Percentiles rank a stretch among this genome's conserved stretches.
These are phyloP conservation scores for Pocillopora meandrina DNA, from an alignment of 92 coral and sea anemone genomes.

Conservation along the genomic window DNA sequence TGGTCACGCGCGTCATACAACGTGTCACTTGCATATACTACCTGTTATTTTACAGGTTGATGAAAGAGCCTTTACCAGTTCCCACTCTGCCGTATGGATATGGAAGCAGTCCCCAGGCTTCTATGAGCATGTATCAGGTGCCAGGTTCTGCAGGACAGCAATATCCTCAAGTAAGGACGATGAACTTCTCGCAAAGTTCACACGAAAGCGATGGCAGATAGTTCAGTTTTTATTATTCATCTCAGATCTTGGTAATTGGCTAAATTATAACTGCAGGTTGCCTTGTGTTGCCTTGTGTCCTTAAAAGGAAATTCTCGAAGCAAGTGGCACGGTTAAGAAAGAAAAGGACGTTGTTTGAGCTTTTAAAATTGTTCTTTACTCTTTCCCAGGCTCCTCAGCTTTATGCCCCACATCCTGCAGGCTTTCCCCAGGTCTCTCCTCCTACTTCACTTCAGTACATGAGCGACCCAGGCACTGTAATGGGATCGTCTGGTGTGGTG, in stretches of 20 bases:
- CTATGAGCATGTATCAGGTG: constrained; percentile 60
- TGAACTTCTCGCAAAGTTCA: background rate
- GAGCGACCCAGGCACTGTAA: constrained; percentile 14
- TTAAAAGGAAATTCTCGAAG: no score
- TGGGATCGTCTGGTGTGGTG: constrained; percentile 13
- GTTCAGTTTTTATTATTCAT: no score
- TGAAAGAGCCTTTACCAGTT: constrained; percentile 89
- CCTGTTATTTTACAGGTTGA: constrained; percentile 46
- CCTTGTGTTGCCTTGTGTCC: no score
- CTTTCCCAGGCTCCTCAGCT: constrained; percentile 55
- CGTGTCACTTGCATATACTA: background rate
- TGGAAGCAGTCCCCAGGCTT: constrained; percentile 58
- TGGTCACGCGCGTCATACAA: no score
- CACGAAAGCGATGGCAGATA: no score
- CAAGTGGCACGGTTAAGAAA: no score
- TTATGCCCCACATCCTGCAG: constrained; percentile 69
- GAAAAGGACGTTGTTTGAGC: background rate
- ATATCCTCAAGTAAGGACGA: constrained; percentile 52
- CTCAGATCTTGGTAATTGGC: no score
- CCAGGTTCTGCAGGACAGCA: constrained; percentile 67
- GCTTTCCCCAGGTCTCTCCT: constrained; percentile 73
- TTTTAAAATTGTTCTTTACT: background rate
- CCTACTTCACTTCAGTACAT: constrained; percentile 57
- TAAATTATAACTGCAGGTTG: no score
- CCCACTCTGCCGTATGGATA: constrained; percentile 73